Conservation (phyloP, 2,797 vertebrate genomes). For the Propithecus perrieri region DNA sequence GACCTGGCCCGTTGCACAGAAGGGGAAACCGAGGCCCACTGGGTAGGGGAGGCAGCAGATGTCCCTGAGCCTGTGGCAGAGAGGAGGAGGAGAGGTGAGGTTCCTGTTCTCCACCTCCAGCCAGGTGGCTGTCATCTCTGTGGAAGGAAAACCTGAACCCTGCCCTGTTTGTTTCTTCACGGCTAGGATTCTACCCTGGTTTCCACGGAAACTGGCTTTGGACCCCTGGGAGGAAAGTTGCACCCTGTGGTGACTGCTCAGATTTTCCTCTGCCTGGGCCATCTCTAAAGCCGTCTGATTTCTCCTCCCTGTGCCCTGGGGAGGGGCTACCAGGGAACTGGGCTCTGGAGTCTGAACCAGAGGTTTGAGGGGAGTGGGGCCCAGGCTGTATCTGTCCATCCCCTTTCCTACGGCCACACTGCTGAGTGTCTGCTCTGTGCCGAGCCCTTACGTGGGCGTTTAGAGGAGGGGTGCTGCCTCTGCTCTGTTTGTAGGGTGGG, state of each 20-base stretch:
- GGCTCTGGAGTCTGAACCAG: neutral
- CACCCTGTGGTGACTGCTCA: conserved; percentile 57
- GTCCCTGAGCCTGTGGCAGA: neutral
- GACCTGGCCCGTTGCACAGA: neutral
- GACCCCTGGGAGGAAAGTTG: conserved; percentile 55
- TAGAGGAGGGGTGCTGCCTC: neutral
- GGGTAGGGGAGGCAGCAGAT: neutral
- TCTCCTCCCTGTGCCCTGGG: neutral
- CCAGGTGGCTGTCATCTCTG: neutral
- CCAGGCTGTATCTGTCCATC: neutral
- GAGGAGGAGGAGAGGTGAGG: neutral
- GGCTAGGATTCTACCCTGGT: conserved; percentile 25
- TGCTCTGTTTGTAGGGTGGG: neutral
- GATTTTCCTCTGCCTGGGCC: conserved; percentile 65
- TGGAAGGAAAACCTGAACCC: conserved; percentile 36
- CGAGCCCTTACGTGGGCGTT: neutral
- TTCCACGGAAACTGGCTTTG: conserved; percentile 65
- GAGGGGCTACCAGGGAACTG: neutral
- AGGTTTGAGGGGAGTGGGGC: neutral
- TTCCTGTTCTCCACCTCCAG: neutral
- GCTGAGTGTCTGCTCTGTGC: neutral
- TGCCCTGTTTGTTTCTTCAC: conserved; percentile 60
- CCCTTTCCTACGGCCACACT: neutral
- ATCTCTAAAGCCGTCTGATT: neutral
- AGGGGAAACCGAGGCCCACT: conserved; percentile 34